Conservation (phyloP, 2,113 vertebrate species). For the Sclerurus mexicanus region DNA sequence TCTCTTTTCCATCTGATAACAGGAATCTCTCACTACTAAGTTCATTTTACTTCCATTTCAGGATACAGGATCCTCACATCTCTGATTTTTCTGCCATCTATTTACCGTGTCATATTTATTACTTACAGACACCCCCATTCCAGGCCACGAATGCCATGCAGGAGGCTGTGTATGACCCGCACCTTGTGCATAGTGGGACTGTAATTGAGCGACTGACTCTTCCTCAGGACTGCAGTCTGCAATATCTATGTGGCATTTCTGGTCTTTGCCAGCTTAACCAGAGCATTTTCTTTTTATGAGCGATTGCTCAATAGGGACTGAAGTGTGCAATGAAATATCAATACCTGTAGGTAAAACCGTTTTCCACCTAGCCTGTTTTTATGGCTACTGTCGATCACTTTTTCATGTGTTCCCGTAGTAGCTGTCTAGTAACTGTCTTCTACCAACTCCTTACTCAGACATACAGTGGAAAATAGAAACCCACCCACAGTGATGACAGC, state of each 20-base stretch:
- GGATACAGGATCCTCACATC: background rate
- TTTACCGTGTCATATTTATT: background rate
- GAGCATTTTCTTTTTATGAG: background rate
- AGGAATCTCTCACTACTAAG: background rate
- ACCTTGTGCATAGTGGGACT: background rate
- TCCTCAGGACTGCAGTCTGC: background rate
- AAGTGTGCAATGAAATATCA: conserved; percentile 1
- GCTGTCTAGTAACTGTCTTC: background rate
- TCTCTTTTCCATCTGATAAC: background rate
- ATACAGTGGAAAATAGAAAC: background rate
- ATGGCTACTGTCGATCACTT: background rate
- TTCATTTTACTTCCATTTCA: background rate
- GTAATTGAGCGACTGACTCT: background rate
- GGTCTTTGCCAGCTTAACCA: background rate
- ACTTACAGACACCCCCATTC: background rate
- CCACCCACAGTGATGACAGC: background rate
- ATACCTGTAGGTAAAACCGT: background rate
- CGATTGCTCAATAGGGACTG: background rate
- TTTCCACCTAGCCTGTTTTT: conserved; percentile 28
- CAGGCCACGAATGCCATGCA: background rate
- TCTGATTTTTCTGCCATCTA: background rate
- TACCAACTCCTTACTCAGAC: background rate
- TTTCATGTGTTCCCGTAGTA: background rate
- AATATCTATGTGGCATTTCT: background rate
- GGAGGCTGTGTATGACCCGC: background rate